Conservation (phyloP, 23 tunicate species). For the Halocynthia roretzi region DNA sequence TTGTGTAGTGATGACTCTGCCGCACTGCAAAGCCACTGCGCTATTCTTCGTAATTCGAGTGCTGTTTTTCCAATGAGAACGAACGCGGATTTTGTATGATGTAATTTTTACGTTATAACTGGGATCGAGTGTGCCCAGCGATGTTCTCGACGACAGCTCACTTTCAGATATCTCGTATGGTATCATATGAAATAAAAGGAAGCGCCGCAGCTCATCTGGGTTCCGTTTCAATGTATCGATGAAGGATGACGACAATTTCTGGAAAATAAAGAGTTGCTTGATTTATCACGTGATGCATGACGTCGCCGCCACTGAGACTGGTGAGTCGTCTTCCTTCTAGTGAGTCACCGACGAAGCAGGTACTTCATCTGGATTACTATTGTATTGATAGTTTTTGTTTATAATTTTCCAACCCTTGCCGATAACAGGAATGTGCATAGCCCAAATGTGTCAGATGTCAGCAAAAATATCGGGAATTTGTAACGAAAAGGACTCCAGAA, state of each 20-base stretch:
- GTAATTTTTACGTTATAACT: constrained; percentile 15
- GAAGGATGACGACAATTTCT: constrained; percentile 7
- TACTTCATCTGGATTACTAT: too few relatives aligned
- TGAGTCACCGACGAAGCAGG: too few relatives aligned
- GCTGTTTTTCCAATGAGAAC: background rate
- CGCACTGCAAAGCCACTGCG: constrained; percentile 30
- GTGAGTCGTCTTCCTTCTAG: too few relatives aligned
- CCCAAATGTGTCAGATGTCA: too few relatives aligned
- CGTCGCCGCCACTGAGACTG: too few relatives aligned
- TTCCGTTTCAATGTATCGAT: constrained; percentile 11
- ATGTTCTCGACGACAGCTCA: constrained; percentile 2
- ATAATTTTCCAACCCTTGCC: too few relatives aligned
- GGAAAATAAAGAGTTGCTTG: background rate
- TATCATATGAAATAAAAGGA: constrained; percentile 41
- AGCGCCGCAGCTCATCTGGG: constrained; percentile 28
- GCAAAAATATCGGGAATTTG: too few relatives aligned
- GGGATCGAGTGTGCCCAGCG: constrained; percentile 32
- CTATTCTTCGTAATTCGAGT: constrained; percentile 14
- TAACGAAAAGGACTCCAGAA: too few relatives aligned
- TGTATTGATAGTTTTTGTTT: too few relatives aligned
- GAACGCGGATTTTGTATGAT: constrained; percentile 7
- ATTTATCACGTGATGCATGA: too few relatives aligned
- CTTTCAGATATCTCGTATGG: constrained; percentile 9
- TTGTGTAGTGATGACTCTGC: constrained; percentile 27
- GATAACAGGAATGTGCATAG: too few relatives aligned